Conservation (phyloP, 2,797 vertebrate genomes). For the Spea hammondii region DNA sequence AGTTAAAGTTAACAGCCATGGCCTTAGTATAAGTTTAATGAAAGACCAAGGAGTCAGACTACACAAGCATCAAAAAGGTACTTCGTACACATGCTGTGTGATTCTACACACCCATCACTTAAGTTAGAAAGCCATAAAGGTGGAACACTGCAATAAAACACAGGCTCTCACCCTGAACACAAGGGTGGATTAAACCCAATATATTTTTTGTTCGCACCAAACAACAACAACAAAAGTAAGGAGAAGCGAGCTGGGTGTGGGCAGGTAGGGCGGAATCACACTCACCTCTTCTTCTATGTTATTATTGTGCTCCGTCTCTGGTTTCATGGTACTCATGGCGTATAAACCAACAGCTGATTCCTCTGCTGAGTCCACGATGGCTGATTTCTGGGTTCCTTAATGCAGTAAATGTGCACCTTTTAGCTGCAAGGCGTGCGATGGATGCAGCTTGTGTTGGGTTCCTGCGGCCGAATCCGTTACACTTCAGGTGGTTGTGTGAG, state of each 20-base stretch:
- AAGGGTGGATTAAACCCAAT: neutral
- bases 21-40: too few species aligned
- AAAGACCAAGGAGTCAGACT: too few species aligned
- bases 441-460: constrained; percentile 1
- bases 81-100: too few species aligned
- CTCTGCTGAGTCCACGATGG: constrained; percentile 47
- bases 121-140: too few species aligned
- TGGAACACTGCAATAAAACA: too few species aligned
- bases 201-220: neutral
- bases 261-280: neutral
- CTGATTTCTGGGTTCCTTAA: neutral
- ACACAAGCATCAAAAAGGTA: too few species aligned
- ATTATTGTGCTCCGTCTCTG: constrained; percentile 36
- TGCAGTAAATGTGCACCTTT: neutral
- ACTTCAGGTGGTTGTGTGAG: neutral
- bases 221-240: neutral
- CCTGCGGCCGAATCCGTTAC: neutral
- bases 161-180: neutral
- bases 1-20: too few species aligned
- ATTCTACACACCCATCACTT: too few species aligned
- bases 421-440: neutral
- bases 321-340: constrained; percentile 39
- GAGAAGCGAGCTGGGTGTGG: neutral
- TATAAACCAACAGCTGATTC: constrained; percentile 45
- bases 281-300: constrained; percentile 44